A percentile compares a stretch with the other conserved stretches of the same genome.
These are phyloP conservation scores for Thalassarche chlororhynchos DNA, from an alignment of 2,113 vertebrate species.

Conservation along the genomic window DNA sequence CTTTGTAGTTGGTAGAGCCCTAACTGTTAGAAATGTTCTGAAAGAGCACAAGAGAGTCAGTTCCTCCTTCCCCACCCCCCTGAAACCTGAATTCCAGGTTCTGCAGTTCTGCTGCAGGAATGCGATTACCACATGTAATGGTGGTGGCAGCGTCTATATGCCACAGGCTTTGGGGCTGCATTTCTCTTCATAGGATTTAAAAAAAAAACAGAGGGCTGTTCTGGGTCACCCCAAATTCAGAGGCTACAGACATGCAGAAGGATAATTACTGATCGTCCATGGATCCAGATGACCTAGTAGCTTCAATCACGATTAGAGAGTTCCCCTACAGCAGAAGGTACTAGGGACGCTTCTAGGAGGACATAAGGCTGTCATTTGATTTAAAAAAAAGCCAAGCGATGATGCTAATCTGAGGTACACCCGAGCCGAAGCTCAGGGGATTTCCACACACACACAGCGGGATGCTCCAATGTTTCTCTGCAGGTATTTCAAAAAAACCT, in stretches of 20 bases:
- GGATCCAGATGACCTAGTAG: not conserved
- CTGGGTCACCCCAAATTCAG: not conserved
- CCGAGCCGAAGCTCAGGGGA: not conserved
- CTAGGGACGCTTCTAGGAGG: not conserved
- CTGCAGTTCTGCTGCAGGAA: not conserved
- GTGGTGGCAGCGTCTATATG: not conserved
- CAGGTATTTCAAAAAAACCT: accelerated
- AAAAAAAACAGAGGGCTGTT: not conserved
- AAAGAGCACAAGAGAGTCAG: not conserved
- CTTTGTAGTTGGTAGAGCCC: not conserved
- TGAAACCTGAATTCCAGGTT: slow-evolving; percentile 57
- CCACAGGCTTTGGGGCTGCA: not conserved
- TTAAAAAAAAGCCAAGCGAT: not conserved
- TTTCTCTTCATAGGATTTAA: not conserved
- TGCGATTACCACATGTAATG: not conserved
- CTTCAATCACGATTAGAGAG: accelerated
- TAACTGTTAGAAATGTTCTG: not conserved
- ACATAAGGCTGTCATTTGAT: not conserved
- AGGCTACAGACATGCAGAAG: not conserved
- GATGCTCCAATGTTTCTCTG: not conserved
- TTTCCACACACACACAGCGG: accelerated
- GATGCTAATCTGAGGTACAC: accelerated
- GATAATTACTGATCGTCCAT: not conserved
- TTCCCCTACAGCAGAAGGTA: not conserved
- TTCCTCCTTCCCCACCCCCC: not conserved